Evolutionary conservation across 2,113 vertebrate species (phyloP).

Genomic region (Poecile atricapillus): DNA sequence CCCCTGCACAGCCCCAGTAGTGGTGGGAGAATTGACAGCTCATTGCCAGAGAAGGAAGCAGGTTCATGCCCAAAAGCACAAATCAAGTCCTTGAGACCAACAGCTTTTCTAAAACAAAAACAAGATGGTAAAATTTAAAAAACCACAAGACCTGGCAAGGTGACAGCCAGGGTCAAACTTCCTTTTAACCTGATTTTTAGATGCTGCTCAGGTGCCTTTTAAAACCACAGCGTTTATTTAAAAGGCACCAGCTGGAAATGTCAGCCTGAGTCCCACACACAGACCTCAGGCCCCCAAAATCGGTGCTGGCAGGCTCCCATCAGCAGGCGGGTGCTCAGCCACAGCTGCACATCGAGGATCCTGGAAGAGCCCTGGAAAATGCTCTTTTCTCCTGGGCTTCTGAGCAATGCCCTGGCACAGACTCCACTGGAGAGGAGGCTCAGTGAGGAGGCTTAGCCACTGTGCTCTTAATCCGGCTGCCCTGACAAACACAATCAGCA

Average conservation of each 20-base stretch:
- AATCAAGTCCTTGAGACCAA: not conserved
- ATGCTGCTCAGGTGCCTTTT: slow-evolving; percentile 4
- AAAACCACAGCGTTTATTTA: not conserved
- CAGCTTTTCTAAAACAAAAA: not conserved
- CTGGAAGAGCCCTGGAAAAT: not conserved
- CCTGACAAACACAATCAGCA: slow-evolving; percentile 71
- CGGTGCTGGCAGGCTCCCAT: not conserved
- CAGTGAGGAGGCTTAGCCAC: slow-evolving; percentile 5
- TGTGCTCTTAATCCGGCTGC: slow-evolving; percentile 27
- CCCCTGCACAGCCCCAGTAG: rapidly evolving
- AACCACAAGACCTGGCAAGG: not conserved
- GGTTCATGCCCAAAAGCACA: not conserved
- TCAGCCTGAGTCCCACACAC: not conserved
- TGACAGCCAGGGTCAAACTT: not conserved
- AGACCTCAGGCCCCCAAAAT: not conserved
- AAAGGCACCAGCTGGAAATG: not conserved
- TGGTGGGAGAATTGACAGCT: not conserved
- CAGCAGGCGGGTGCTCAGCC: not conserved
- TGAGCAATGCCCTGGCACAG: not conserved
- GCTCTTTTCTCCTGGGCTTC: not conserved
- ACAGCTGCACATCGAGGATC: not conserved
- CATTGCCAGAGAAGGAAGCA: not conserved
- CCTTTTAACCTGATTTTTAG: slow-evolving; percentile 43
- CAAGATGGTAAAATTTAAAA: not conserved
- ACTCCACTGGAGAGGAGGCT: not conserved